These are phyloP conservation scores for Frankliniella intonsa DNA, from an alignment of 2,888 invertebrate genomes.

Conservation along the genomic window DNA sequence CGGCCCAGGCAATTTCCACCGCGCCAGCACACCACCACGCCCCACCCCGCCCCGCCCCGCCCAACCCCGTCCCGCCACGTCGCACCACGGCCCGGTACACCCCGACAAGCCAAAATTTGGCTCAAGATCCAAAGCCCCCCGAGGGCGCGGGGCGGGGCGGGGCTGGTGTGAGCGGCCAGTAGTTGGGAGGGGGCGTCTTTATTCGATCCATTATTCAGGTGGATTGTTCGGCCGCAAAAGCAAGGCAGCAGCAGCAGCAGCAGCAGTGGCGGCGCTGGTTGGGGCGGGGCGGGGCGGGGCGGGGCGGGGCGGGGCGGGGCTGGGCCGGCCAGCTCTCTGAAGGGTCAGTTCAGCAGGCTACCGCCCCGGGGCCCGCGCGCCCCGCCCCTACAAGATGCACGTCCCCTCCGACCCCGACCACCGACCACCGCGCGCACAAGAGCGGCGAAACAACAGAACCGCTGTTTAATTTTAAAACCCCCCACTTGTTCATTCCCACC, in stretches of 20 bases:
- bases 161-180: not conserved
- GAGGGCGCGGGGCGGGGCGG: not conserved
- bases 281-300: not conserved
- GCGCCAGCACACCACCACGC: not conserved
- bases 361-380: too few species aligned
- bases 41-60: not conserved
- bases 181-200: constrained; percentile 9
- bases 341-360: not conserved
- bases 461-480: too few species aligned
- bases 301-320: not conserved
- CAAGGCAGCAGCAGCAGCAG: not conserved
- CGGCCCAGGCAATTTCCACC: not conserved
- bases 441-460: too few species aligned
- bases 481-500: too few species aligned
- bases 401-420: not conserved
- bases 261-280: not conserved
- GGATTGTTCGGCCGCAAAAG: constrained; percentile 26
- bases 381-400: not conserved
- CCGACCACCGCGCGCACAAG: too few species aligned
- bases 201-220: constrained; percentile 26
- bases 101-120: not conserved
- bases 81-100: not conserved
- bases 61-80: too few species aligned
- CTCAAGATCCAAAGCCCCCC: not conserved
- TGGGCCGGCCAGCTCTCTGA: not conserved